These are phyloP conservation scores for Subacronicta megacephala DNA, from an alignment of 2,888 invertebrate genomes.

Conservation along the genomic window DNA sequence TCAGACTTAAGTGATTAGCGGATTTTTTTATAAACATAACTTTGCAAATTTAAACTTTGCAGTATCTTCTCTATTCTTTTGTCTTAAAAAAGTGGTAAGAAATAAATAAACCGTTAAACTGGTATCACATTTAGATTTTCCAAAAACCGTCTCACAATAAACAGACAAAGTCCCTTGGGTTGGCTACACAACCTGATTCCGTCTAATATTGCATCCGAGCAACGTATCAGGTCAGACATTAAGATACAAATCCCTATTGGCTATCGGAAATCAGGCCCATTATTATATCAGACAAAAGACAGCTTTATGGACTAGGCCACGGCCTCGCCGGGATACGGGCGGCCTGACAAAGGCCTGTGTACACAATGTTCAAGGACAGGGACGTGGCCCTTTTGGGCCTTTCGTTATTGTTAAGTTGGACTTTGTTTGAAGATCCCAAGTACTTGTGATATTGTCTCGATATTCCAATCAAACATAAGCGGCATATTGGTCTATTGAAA, in stretches of 20 bases:
- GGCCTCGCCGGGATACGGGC: constrained; percentile 15
- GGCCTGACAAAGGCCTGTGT: constrained; percentile 31
- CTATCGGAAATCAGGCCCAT: constrained; percentile 48
- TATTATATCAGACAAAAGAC: constrained; percentile 50
- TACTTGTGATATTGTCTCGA: constrained; percentile 11
- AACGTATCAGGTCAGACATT: constrained; percentile 32
- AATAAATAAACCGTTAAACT: neutral
- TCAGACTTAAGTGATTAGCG: no score
- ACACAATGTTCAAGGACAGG: constrained; percentile 20
- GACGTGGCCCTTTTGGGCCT: constrained; percentile 28
- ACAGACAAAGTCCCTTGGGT: constrained; percentile 23
- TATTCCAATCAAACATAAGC: constrained; percentile 6
- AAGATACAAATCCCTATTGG: constrained; percentile 55
- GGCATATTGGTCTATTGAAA: neutral
- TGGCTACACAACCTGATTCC: constrained; percentile 10
- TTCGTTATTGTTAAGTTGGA: constrained; percentile 16
- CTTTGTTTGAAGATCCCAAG: constrained; percentile 16
- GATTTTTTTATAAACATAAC: no score
- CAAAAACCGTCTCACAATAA: neutral
- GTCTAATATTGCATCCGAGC: constrained; percentile 14
- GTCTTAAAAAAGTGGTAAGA: neutral
- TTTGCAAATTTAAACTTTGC: no score
- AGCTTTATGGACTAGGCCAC: constrained; percentile 24
- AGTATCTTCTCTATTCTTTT: neutral
- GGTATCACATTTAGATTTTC: neutral